Conservation (phyloP, 2,888 invertebrate genomes). For the Drosophila austrosaltans region DNA sequence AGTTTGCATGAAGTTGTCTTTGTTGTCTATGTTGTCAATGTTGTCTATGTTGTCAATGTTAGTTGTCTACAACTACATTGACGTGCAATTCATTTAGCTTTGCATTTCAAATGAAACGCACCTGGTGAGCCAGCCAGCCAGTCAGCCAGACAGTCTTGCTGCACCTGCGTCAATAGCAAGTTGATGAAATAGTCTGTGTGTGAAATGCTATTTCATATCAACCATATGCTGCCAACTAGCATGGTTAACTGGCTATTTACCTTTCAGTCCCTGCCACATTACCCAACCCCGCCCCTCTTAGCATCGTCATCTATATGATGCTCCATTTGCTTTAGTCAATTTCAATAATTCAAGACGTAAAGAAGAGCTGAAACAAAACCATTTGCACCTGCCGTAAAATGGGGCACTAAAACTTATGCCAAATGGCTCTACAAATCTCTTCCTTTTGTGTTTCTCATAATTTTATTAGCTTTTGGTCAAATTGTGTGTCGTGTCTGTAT, state of each 20-base stretch:
- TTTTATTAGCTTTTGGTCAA: constrained; percentile 23
- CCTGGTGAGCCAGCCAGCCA: constrained; percentile 27
- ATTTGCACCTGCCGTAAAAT: constrained; percentile 45
- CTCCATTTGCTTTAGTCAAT: constrained; percentile 49
- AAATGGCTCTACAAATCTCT: constrained; percentile 41
- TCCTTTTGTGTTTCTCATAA: constrained; percentile 31
- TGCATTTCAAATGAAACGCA: constrained; percentile 60
- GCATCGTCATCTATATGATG: neutral
- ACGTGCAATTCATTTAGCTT: constrained; percentile 69
- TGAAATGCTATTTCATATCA: constrained; percentile 15
- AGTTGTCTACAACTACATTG: constrained; percentile 62
- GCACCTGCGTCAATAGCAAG: neutral
- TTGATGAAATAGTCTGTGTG: constrained; percentile 17
- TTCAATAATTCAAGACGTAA: constrained; percentile 68
- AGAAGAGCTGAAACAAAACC: constrained; percentile 50
- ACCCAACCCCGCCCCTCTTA: neutral
- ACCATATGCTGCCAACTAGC: constrained; percentile 6
- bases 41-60: constrained; percentile 36
- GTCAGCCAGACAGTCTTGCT: neutral
- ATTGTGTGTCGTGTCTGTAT: constrained; percentile 12
- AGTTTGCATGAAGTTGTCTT: constrained; percentile 58
- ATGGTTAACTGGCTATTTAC: constrained; percentile 9
- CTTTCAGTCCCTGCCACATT: too few relatives aligned
- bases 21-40: constrained; percentile 31
- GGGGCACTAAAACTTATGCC: constrained; percentile 48